phyloP scores from a whole-genome alignment of 2,797 vertebrate species.

The Bradypodion pumilum region DNA sequence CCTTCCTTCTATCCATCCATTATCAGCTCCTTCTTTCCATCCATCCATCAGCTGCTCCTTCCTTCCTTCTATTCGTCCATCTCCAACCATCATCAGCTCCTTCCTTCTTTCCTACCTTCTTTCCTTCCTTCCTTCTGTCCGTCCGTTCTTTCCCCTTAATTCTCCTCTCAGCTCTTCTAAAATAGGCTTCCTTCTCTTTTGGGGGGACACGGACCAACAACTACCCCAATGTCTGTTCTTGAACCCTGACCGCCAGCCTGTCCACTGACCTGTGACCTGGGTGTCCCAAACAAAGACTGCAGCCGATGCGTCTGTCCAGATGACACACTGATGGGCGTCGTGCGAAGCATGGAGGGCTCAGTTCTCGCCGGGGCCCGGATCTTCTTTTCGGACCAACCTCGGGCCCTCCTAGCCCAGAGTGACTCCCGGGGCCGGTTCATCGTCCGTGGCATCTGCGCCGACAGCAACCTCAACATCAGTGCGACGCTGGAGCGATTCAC shows the following conservation, averaged over 20 bases:
- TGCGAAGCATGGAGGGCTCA: conserved; percentile 74
- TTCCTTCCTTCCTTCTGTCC: too few species aligned
- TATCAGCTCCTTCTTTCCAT: too few species aligned
- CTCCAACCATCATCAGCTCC: too few species aligned
- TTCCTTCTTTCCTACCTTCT: too few species aligned
- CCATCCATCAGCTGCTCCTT: too few species aligned
- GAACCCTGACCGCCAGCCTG: conserved; percentile 67
- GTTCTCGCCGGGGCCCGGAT: conserved; percentile 79
- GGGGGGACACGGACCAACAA: too few species aligned
- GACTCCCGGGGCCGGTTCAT: conserved; percentile 81
- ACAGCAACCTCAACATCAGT: conserved; percentile 67
- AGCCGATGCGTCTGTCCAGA: conserved; percentile 79
- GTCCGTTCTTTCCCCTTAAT: too few species aligned
- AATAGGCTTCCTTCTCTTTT: too few species aligned
- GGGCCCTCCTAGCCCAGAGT: conserved; percentile 71
- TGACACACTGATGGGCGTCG: conserved; percentile 79
- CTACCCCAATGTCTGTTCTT: background rate
- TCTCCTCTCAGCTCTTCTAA: too few species aligned
- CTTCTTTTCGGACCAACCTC: conserved; percentile 71
- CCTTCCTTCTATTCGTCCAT: background rate
- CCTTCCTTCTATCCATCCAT: too few species aligned
- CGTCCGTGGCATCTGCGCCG: conserved; percentile 79
- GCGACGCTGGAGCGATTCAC: conserved; percentile 83
- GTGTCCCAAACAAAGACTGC: conserved; percentile 79
- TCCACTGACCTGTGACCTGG: conserved; percentile 70